phyloP scores from a whole-genome alignment of 2,888 invertebrate genomes.

The Neoscelio sp. region DNA sequence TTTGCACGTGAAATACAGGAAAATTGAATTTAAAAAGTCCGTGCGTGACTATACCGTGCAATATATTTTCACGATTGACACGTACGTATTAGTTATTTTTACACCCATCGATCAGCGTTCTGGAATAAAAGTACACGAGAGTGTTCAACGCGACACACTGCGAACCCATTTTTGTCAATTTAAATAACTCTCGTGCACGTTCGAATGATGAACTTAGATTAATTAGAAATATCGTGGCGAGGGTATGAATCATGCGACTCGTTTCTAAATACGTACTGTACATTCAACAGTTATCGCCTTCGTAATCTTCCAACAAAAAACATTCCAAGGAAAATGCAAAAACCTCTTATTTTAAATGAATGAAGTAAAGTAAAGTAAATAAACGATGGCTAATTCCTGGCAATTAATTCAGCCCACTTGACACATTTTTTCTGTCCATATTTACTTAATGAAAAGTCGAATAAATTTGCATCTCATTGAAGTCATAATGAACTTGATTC shows the following conservation, averaged over 20 bases:
- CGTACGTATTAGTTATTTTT: constrained; percentile 28
- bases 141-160: background rate
- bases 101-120: constrained; percentile 23
- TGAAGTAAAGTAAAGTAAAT: constrained; percentile 13
- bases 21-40: too few species aligned
- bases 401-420: constrained; percentile 9
- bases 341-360: constrained; percentile 3
- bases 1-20: too few species aligned
- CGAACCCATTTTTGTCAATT: constrained; percentile 19
- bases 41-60: too few species aligned
- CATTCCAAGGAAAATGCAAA: too few species aligned
- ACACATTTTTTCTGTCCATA: constrained; percentile 1
- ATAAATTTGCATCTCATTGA: constrained; percentile 10
- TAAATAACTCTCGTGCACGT: background rate
- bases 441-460: constrained; percentile 28
- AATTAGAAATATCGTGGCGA: constrained; percentile 35
- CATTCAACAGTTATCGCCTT: constrained; percentile 25
- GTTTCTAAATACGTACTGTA: constrained; percentile 31
- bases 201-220: constrained; percentile 15
- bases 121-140: constrained; percentile 15
- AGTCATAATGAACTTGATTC: background rate
- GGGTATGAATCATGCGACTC: constrained; percentile 47
- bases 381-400: background rate
- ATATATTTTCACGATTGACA: constrained; percentile 8
- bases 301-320: constrained; percentile 5